A percentile compares a stretch with the other conserved stretches of the same genome.
Conservation (phyloP, 2,113 vertebrate species). For the Ophiodon elongatus region DNA sequence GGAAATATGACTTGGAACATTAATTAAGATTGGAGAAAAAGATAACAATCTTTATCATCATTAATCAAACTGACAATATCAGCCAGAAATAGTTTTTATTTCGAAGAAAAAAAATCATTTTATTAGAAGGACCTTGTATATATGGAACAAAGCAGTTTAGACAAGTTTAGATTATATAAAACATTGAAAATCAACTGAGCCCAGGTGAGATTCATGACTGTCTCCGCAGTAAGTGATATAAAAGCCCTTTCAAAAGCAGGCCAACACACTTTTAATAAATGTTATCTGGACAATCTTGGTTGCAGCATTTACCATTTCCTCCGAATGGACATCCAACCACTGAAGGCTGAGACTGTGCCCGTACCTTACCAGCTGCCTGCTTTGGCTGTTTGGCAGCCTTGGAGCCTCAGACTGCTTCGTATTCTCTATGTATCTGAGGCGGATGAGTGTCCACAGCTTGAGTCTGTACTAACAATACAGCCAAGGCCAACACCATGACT, state of each 20-base stretch:
- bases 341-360: slow-evolving; percentile 3
- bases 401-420: slow-evolving; percentile 22
- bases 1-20: not conserved
- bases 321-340: slow-evolving; percentile 10
- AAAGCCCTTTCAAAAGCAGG: not conserved
- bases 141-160: not conserved
- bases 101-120: no score
- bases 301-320: not conserved
- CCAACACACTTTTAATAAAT: not conserved
- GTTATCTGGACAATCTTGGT: not conserved
- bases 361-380: slow-evolving; percentile 41
- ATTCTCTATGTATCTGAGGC: slow-evolving; percentile 15
- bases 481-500: slow-evolving; percentile 54
- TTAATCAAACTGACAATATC: slow-evolving; percentile 9
- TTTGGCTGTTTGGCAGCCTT: slow-evolving; percentile 32
- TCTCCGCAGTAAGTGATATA: not conserved
- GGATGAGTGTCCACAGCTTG: slow-evolving; percentile 62
- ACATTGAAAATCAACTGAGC: not conserved
- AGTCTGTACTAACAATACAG: slow-evolving; percentile 19
- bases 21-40: slow-evolving; percentile 3
- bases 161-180: not conserved
- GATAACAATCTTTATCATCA: slow-evolving; percentile 6
- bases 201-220: rapidly evolving
- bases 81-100: not conserved
- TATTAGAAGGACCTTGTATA: not conserved